Percentiles rank a stretch among this genome's conserved stretches.
phyloP scores from a whole-genome alignment of 1,140 invertebrate species.

The Leptinotarsa undecemlineata region DNA sequence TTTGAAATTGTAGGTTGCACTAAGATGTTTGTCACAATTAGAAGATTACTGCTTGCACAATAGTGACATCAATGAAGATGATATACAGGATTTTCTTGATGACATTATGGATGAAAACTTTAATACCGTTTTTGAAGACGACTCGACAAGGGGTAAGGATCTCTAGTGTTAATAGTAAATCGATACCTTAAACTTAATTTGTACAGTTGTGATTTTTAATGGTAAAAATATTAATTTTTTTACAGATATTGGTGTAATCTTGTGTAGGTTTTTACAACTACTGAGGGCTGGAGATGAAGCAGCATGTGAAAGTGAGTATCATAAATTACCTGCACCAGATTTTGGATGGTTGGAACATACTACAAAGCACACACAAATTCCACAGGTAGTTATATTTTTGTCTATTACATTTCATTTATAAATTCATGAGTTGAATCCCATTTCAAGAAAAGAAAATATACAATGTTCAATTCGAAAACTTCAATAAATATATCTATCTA shows the following conservation, averaged over 20 bases:
- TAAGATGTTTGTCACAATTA: slow-evolving; percentile 63
- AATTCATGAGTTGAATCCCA: no score
- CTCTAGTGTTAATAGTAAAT: background rate
- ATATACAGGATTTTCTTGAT: slow-evolving; percentile 63
- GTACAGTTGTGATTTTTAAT: no score
- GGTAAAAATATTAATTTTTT: slow-evolving; percentile 23
- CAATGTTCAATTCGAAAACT: no score
- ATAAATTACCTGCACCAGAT: slow-evolving; percentile 38
- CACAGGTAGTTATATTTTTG: background rate
- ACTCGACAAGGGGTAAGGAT: slow-evolving; percentile 58
- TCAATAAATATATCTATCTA: no score
- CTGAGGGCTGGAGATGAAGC: slow-evolving; percentile 54
- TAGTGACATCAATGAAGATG: slow-evolving; percentile 59
- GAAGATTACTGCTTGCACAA: slow-evolving; percentile 64
- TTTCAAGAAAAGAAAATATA: no score
- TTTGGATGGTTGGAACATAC: slow-evolving; percentile 35
- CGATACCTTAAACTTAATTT: no score
- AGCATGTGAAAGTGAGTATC: slow-evolving; percentile 43
- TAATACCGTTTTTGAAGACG: slow-evolving; percentile 67
- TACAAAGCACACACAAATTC: slow-evolving; percentile 40
- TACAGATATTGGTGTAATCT: slow-evolving; percentile 57
- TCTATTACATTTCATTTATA: no score
- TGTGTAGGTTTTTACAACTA: slow-evolving; percentile 56
- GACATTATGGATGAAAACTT: slow-evolving; percentile 70
- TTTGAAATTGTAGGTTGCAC: slow-evolving; percentile 57